A percentile compares a stretch with the other conserved stretches of the same genome.
phyloP scores from a whole-genome alignment of 2,888 invertebrate species.

The Steromphala cineraria region DNA sequence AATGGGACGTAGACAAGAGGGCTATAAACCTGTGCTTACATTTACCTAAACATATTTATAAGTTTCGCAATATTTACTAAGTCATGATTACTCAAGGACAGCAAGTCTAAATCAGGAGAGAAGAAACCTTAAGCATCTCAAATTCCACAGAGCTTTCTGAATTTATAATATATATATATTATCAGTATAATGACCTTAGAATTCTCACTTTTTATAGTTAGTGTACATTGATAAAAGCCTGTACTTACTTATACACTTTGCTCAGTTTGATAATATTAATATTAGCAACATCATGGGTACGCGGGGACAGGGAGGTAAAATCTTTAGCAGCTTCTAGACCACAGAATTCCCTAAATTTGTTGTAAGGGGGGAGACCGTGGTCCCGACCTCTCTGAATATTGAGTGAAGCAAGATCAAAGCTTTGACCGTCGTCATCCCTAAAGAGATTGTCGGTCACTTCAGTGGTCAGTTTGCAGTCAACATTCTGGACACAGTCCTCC shows the following conservation, averaged over 20 bases:
- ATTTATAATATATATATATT: too few relatives aligned
- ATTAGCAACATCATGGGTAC: background rate
- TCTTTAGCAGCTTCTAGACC: background rate
- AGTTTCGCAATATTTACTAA: too few relatives aligned
- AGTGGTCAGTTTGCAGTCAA: background rate
- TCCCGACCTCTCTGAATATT: background rate
- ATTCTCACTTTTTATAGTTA: too few relatives aligned
- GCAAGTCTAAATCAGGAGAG: too few relatives aligned
- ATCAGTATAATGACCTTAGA: too few relatives aligned
- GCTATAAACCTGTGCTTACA: too few relatives aligned
- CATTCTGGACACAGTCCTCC: background rate
- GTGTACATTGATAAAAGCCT: too few relatives aligned
- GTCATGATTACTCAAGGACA: too few relatives aligned
- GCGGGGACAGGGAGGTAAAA: background rate
- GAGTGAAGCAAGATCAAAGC: background rate
- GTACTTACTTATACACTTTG: background rate
- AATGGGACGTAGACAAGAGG: too few relatives aligned
- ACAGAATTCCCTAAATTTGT: background rate
- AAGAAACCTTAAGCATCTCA: too few relatives aligned
- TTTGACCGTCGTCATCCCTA: background rate
- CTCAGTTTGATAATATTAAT: background rate
- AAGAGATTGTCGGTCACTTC: slow-evolving; percentile 79
- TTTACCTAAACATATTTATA: too few relatives aligned
- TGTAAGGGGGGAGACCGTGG: background rate
- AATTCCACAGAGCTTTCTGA: too few relatives aligned